A percentile compares a stretch with the other conserved stretches of the same genome.
Conservation (phyloP, 2,113 vertebrate species). For the Agelaius tricolor region DNA sequence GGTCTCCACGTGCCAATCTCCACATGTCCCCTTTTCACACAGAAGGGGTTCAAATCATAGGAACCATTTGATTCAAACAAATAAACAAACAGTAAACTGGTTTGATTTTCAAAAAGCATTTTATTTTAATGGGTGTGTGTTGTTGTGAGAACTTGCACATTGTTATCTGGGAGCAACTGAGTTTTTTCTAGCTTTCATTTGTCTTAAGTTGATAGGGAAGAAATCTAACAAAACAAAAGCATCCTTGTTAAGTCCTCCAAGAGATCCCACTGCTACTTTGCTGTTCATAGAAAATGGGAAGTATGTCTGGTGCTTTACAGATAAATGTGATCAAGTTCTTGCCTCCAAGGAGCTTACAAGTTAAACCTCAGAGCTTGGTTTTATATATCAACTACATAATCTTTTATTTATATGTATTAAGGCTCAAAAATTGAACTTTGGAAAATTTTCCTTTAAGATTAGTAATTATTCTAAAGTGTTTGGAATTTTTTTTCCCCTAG, state of each 20-base stretch:
- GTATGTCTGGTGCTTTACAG: constrained; percentile 18
- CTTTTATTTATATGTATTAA: not conserved
- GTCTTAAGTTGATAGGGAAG: not conserved
- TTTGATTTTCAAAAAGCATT: not conserved
- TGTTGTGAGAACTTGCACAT: not conserved
- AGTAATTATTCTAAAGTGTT: not conserved
- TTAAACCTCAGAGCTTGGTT: not conserved
- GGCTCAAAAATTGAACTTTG: not conserved
- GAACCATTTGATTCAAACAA: not conserved
- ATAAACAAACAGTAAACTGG: no score
- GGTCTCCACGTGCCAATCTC: not conserved
- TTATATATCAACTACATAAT: not conserved
- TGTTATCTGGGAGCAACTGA: not conserved
- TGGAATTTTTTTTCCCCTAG: fast-evolving
- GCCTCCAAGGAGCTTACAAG: not conserved
- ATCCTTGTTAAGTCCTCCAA: not conserved
- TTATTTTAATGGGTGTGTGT: not conserved
- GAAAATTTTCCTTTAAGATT: not conserved
- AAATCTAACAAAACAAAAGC: not conserved
- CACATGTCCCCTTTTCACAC: not conserved
- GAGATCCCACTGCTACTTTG: not conserved
- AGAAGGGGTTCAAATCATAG: not conserved
- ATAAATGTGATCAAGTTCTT: not conserved
- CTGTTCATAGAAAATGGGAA: not conserved
- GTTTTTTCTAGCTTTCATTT: not conserved